phyloP scores from a whole-genome alignment of 2,797 vertebrate species.

The Tokudaia tokunoshimensis region DNA sequence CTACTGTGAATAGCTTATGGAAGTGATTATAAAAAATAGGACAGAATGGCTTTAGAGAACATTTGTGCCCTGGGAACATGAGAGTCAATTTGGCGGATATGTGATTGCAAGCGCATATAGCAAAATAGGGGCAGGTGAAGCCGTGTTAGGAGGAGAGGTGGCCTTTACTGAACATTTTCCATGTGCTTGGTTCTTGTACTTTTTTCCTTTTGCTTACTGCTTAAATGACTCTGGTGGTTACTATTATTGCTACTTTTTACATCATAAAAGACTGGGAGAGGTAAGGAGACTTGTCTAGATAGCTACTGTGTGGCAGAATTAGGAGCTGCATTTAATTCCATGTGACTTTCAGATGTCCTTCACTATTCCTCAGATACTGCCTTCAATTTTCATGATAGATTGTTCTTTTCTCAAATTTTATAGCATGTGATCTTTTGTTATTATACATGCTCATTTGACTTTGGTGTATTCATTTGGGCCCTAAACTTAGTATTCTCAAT shows the following conservation, averaged over 20 bases:
- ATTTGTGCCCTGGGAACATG: background rate
- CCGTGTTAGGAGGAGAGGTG: background rate
- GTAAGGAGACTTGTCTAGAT: constrained; percentile 6
- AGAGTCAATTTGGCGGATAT: constrained; percentile 3
- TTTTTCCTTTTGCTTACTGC: constrained; percentile 34
- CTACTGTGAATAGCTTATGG: constrained; percentile 28
- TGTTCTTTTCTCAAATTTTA: constrained; percentile 34
- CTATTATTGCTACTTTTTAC: background rate
- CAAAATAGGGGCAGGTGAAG: constrained; percentile 29
- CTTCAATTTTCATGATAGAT: constrained; percentile 33
- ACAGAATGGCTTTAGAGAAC: constrained; percentile 55
- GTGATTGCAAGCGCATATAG: constrained; percentile 20
- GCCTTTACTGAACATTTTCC: background rate
- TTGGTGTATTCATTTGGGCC: constrained; percentile 23
- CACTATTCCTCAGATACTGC: background rate
- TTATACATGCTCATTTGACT: constrained; percentile 15
- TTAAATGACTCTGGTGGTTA: constrained; percentile 20
- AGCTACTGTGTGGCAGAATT: background rate
- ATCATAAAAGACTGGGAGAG: background rate
- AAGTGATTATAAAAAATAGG: constrained; percentile 55
- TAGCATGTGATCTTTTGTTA: background rate
- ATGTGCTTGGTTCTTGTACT: background rate
- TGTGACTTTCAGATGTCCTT: constrained; percentile 35
- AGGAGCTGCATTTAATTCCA: constrained; percentile 37
- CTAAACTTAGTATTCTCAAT: constrained; percentile 30